These are phyloP conservation scores for Emydura subglobosa DNA, from an alignment of 2,113 vertebrate species.

Conservation along the genomic window DNA sequence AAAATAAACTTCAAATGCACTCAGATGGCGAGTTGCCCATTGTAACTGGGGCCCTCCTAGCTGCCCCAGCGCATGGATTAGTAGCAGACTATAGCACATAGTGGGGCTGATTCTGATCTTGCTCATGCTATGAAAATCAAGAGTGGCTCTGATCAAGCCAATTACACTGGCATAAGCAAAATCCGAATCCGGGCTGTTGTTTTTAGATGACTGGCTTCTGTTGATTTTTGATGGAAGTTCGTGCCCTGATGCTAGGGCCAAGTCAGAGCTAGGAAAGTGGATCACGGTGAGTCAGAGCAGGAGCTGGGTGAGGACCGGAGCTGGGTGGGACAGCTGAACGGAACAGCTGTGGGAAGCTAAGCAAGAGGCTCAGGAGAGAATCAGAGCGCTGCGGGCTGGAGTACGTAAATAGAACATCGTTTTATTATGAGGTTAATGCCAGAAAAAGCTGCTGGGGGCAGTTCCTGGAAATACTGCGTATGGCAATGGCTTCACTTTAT, in stretches of 20 bases:
- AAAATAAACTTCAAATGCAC: slow-evolving; percentile 20
- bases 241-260: slow-evolving; percentile 2
- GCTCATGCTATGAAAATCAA: slow-evolving; percentile 7
- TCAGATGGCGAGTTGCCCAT: background rate
- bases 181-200: background rate
- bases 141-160: background rate
- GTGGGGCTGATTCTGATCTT: background rate
- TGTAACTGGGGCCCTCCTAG: slow-evolving; percentile 7
- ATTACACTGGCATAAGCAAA: background rate
- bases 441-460: slow-evolving; percentile 44
- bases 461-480: background rate
- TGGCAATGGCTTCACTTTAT: background rate
- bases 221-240: background rate
- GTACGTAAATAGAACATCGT: background rate
- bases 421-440: slow-evolving; percentile 1
- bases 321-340: background rate
- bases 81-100: background rate
- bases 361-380: background rate
- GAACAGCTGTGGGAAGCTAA: background rate
- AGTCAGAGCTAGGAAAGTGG: slow-evolving; percentile 13
- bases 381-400: background rate
- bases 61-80: background rate
- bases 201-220: slow-evolving; percentile 4
- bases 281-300: slow-evolving; percentile 21
- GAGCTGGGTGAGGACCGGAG: slow-evolving; percentile 48